Percentiles rank a stretch among this genome's conserved stretches.
phyloP scores from a whole-genome alignment of 2,797 vertebrate species.

The Molossus molossus region DNA sequence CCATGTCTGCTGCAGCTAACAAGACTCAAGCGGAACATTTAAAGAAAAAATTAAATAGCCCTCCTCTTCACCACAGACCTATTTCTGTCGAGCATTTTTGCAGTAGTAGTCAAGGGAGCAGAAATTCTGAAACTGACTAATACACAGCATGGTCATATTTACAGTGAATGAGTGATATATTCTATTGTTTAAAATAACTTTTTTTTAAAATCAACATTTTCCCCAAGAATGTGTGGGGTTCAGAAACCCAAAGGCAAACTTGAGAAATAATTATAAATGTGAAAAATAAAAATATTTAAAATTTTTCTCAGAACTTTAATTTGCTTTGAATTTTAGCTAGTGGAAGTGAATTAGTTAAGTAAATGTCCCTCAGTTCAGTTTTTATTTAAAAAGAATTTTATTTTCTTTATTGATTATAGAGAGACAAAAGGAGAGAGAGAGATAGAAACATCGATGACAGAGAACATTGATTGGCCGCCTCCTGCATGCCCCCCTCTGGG shows the following conservation, averaged over 20 bases:
- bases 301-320: background rate
- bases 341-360: background rate
- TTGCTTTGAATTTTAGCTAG: background rate
- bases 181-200: background rate
- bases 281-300: conserved; percentile 23
- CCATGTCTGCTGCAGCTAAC: background rate
- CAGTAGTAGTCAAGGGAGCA: background rate
- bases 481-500: too few species aligned
- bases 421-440: too few species aligned
- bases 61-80: background rate
- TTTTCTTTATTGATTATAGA: too few species aligned
- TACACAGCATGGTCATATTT: background rate
- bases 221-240: background rate
- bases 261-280: background rate
- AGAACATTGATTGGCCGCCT: too few species aligned
- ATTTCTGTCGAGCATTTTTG: background rate
- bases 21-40: background rate
- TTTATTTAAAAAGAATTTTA: background rate
- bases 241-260: conserved; percentile 23
- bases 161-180: background rate
- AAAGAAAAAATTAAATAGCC: background rate
- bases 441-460: too few species aligned
- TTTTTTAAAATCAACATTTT: background rate
- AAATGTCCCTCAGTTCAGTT: background rate
- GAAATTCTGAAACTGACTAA: conserved; percentile 1